phyloP scores from a whole-genome alignment of 2,113 vertebrate genomes.

The Platysteira castanea region DNA sequence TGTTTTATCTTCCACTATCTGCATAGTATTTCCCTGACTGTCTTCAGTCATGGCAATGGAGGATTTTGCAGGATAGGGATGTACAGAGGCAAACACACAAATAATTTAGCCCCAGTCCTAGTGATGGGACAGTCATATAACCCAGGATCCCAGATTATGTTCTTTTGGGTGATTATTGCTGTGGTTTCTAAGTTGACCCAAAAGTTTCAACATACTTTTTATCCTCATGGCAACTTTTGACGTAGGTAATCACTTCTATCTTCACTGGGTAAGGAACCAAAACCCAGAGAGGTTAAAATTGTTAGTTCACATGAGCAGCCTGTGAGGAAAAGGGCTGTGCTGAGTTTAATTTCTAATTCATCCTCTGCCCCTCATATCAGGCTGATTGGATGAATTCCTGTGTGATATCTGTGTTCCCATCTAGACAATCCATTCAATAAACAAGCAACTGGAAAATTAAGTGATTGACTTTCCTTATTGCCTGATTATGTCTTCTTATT shows the following conservation, averaged over 20 bases:
- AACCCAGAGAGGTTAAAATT: neutral
- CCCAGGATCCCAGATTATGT: neutral
- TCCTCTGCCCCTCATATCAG: neutral
- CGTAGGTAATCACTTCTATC: neutral
- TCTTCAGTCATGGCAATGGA: accelerated
- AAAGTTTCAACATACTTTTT: neutral
- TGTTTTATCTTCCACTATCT: neutral
- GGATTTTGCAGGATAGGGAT: neutral
- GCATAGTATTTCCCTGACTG: neutral
- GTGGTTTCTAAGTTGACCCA: neutral
- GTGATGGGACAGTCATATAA: neutral
- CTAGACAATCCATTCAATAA: neutral
- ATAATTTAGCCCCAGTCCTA: neutral
- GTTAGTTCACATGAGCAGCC: neutral
- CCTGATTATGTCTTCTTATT: neutral
- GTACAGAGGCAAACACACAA: neutral
- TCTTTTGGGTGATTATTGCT: neutral
- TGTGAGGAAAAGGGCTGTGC: neutral
- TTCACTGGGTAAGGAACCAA: neutral
- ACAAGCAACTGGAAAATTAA: neutral
- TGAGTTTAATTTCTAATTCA: neutral
- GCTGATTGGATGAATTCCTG: neutral
- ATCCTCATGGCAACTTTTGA: neutral
- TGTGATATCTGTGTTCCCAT: neutral
- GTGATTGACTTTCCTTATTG: neutral